Conservation (phyloP, 2,888 invertebrate species). For the Lacanobia oleracea region DNA sequence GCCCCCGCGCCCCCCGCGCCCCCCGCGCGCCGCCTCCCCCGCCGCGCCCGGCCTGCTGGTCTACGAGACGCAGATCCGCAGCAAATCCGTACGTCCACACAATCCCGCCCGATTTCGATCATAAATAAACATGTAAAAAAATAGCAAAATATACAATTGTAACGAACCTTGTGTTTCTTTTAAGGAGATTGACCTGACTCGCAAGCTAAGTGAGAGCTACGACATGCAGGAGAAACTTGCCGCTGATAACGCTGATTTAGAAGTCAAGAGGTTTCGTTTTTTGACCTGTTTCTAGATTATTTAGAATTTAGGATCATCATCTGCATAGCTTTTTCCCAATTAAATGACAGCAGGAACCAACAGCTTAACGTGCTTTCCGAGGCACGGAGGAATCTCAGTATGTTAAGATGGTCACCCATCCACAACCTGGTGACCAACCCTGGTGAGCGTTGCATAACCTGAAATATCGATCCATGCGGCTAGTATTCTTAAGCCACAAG, state of each 20-base stretch:
- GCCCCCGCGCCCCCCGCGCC: constrained; percentile 52
- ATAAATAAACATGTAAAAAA: constrained; percentile 36
- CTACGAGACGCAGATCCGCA: constrained; percentile 72
- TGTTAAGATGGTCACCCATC: too few species aligned
- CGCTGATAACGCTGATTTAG: constrained; percentile 92
- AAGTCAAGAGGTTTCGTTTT: constrained; percentile 91
- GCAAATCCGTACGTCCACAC: constrained; percentile 84
- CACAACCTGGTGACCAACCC: too few species aligned
- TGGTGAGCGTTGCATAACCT: too few species aligned
- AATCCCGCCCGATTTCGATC: constrained; percentile 33
- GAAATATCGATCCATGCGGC: too few species aligned
- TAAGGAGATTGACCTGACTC: constrained; percentile 87
- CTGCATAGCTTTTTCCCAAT: too few species aligned
- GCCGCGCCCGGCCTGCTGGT: constrained; percentile 55
- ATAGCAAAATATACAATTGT: constrained; percentile 57
- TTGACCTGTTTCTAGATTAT: constrained; percentile 18
- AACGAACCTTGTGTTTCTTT: constrained; percentile 67
- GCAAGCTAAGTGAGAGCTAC: constrained; percentile 92
- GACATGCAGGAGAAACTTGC: constrained; percentile 93
- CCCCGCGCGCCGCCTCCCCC: too few species aligned
- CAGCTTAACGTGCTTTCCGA: too few species aligned
- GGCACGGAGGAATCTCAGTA: too few species aligned
- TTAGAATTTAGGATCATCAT: not conserved
- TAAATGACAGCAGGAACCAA: too few species aligned
- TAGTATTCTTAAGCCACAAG: too few species aligned